Evolutionary conservation across 1,140 invertebrate genomes (phyloP), one percentile per base, ranked within the genome.

Genomic region (Triops longicaudatus): DNA sequence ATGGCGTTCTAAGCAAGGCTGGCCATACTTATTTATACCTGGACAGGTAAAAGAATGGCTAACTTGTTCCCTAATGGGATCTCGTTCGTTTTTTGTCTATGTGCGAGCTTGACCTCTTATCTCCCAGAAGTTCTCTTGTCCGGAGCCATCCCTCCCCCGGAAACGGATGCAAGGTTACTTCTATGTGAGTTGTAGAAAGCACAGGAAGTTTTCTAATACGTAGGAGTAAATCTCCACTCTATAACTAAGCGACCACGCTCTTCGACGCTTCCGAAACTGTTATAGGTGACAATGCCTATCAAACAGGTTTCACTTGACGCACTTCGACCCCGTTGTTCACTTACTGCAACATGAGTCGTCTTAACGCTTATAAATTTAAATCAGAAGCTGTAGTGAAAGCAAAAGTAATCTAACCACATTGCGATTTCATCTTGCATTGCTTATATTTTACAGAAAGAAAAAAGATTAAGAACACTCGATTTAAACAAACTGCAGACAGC

Each of bases 101-200:
- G 50, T 63, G 50, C 22, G 50, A 63, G 50, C 22, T 14, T 22
- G 50, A 11, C 17, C 50, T 63, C 10, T 22, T 63, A 10, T 63
- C 50, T 63, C 50, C 17, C 22, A 22, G 50, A 63, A 63, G 50
- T 22, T 63, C 50, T n/a, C 14, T 63, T 63, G 50, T 63, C 50
- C 50, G 10, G 50, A 22, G 50, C 14, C 50, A 63, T 63, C 50
- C 50, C 50, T 63, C 22, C 10, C 50, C 50, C 50, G 50, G 50
- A 63, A 63, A 63, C 50, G 50, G 50, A 63, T 22, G 50, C 50
- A 63, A 63, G 50, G 50, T 63, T 63, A 14, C 50, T 63, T 63
- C 50, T 63, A 14, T 63, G 50, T 63, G 50, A 63, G 50, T 14
- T 14, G 50, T 9, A 12, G n/a, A 63, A 63, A 63, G 50, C 50